Percentiles rank a stretch among this genome's conserved stretches.
phyloP scores from a whole-genome alignment of 1,140 invertebrate species.

The Glossosoma conforme region DNA sequence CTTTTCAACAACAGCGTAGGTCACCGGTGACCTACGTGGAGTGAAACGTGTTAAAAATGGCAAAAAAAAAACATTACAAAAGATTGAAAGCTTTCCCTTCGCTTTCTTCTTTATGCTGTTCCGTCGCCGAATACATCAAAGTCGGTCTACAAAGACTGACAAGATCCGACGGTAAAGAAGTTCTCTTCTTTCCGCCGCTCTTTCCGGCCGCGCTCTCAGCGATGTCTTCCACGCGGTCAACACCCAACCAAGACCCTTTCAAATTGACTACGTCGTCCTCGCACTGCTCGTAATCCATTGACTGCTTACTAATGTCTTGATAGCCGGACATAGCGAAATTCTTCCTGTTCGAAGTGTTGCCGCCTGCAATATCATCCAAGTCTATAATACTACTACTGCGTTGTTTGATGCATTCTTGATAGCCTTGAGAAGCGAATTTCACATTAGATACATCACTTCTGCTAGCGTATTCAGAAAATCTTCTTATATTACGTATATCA shows the following conservation, averaged over 20 bases:
- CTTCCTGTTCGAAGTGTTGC: too few species aligned
- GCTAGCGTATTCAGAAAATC: too few species aligned
- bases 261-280: constrained; percentile 10
- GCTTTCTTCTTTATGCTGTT: too few species aligned
- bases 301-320: constrained; percentile 41
- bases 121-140: constrained; percentile 18
- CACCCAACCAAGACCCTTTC: too few species aligned
- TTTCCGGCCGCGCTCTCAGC: constrained; percentile 5
- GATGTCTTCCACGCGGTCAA: background rate
- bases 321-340: constrained; percentile 41
- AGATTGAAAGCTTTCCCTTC: too few species aligned
- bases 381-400: constrained; percentile 2
- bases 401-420: background rate
- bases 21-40: too few species aligned
- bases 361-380: too few species aligned
- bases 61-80: too few species aligned
- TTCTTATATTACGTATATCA: too few species aligned
- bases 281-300: constrained; percentile 34
- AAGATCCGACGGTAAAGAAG: constrained; percentile 10
- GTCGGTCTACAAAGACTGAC: constrained; percentile 24
- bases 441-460: too few species aligned
- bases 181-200: constrained; percentile 12
- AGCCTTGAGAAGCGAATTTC: background rate
- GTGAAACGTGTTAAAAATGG: too few species aligned
- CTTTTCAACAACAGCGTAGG: too few species aligned